These are phyloP conservation scores for Drosophila nr. fundita DNA, from an alignment of 2,888 invertebrate species.

Conservation along the genomic window DNA sequence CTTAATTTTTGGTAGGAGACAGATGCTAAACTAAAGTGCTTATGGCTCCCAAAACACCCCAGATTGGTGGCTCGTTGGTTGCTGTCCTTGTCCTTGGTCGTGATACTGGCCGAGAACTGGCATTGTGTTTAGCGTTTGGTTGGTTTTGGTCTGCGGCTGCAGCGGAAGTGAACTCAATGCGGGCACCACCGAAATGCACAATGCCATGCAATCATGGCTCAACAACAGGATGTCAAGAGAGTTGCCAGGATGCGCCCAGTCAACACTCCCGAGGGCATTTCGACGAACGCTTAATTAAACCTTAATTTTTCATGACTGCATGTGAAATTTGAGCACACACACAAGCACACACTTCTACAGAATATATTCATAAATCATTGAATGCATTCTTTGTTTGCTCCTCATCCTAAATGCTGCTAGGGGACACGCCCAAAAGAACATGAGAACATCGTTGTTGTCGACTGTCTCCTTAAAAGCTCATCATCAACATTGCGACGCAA, in stretches of 20 bases:
- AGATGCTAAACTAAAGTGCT: constrained; percentile 47
- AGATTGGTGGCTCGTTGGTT: constrained; percentile 20
- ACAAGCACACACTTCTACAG: neutral
- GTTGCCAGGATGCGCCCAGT: constrained; percentile 42
- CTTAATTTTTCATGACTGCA: constrained; percentile 74
- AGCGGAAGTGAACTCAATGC: constrained; percentile 70
- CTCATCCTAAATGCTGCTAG: constrained; percentile 11
- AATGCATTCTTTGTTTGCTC: constrained; percentile 18
- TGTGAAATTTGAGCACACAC: constrained; percentile 37
- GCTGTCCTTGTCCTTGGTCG: constrained; percentile 50
- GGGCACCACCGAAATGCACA: constrained; percentile 60
- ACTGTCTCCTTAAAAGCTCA: constrained; percentile 44
- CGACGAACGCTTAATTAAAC: constrained; percentile 76
- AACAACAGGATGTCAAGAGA: constrained; percentile 64
- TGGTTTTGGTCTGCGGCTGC: constrained; percentile 35
- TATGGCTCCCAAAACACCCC: constrained; percentile 26
- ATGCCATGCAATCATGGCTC: constrained; percentile 47
- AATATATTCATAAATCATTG: constrained; percentile 55
- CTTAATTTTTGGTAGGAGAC: constrained; percentile 61
- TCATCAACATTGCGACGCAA: constrained; percentile 52
- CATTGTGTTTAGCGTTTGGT: constrained; percentile 63
- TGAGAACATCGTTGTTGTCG: constrained; percentile 31
- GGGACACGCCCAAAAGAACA: constrained; percentile 37
- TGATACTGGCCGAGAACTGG: constrained; percentile 55
- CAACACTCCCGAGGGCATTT: constrained; percentile 40